Evolutionary conservation across 2,888 invertebrate genomes (phyloP), one percentile per base, ranked within the genome.

Genomic region (Pseudococcus jackbeardsleyi): DNA sequence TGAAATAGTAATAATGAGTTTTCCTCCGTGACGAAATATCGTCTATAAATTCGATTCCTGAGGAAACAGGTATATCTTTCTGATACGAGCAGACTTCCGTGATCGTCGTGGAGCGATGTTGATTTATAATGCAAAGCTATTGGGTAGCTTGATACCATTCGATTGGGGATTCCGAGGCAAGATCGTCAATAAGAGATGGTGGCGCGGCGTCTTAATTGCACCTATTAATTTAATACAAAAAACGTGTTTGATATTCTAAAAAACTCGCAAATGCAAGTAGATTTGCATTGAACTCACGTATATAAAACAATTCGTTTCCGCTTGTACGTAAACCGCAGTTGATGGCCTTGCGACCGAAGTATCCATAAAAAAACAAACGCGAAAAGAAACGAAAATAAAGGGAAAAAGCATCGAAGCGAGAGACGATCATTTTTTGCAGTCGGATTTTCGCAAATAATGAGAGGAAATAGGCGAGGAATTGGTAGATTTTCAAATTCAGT

Each of bases 251-350:
- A 79, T 79, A 79, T 42, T 79, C 42, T 42, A 19, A 1, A 42
- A 59, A 59, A 59, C n/a, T 59, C 19, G 15, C n/a, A 79, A 79
- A 79, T 72, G 68, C 79, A 42, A 79, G 79, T n/a, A 42, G 17
- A 79, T 79, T 79, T 46, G 79, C 79, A 79, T 79, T 42, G 79
- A 46, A 42, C 79, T 79, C 42, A n/a, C 39, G 79, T 33, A 33
- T 39, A 46, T 1, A 79, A 77, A 79, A 79, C 59, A 42, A 26
- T 42, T 42, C 17, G 2, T 79, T 79, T 79, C 79, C 46, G 39
- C n/a, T 72, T 72, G 59, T 54, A 19, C 59, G 9, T 72, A 72
- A 26, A 72, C 68, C 68, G 12, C 68, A 59, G 59, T 59, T 59
- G 46, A 42, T 46, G 42, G 19, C 79, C 79, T 79, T 79, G 79